phyloP scores from a whole-genome alignment of 2,888 invertebrate genomes.

The Perdita meconis region DNA sequence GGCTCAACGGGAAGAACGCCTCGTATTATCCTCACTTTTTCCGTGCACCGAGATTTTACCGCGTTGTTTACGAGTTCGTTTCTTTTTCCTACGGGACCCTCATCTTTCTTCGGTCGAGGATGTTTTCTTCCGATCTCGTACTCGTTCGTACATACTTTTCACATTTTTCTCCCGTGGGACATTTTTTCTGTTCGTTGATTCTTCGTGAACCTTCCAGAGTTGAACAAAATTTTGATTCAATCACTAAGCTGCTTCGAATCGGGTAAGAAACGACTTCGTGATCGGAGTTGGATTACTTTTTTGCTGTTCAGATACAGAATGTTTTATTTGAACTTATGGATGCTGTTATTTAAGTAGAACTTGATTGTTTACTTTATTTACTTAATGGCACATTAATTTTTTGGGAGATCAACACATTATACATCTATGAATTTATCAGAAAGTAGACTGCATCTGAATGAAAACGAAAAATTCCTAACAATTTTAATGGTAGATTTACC shows the following conservation, averaged over 20 bases:
- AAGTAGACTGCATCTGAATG: no score
- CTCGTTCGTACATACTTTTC: slow-evolving; percentile 4
- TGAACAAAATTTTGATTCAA: background rate
- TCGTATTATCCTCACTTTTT: slow-evolving; percentile 22
- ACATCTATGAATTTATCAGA: no score
- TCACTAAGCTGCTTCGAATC: background rate
- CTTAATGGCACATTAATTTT: no score
- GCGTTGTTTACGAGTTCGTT: slow-evolving; percentile 53
- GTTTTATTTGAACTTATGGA: no score
- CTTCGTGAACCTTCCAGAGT: no score
- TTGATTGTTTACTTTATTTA: no score
- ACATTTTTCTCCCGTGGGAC: slow-evolving; percentile 12
- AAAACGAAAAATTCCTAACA: no score
- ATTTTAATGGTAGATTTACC: no score
- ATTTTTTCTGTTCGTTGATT: slow-evolving; percentile 14
- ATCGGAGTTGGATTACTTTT: background rate
- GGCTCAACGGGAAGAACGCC: slow-evolving; percentile 1
- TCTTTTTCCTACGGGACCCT: slow-evolving; percentile 19
- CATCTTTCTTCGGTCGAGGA: background rate
- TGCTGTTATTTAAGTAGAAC: no score
- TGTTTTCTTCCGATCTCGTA: background rate
- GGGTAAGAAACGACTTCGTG: no score
- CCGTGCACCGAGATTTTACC: slow-evolving; percentile 45
- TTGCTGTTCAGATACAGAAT: no score
- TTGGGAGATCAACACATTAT: no score